phyloP scores from a whole-genome alignment of 2,797 vertebrate genomes.

The Lophius americanus region DNA sequence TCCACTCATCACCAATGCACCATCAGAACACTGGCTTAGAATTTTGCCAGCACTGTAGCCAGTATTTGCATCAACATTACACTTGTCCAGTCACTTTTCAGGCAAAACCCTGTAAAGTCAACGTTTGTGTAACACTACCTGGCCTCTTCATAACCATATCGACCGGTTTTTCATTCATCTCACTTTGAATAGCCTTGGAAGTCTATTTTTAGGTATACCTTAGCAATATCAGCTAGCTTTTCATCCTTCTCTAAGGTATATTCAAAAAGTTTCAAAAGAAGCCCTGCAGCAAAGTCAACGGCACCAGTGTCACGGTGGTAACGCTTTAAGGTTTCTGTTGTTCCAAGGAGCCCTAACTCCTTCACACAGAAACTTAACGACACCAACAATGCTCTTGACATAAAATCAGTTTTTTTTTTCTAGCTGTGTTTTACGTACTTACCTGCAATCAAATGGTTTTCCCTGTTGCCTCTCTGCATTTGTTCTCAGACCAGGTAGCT shows the following conservation, averaged over 20 bases:
- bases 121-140: constrained; percentile 17
- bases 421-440: no score
- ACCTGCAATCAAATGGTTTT: no score
- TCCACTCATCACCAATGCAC: constrained; percentile 15
- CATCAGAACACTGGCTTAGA: constrained; percentile 34
- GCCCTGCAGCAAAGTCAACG: constrained; percentile 9
- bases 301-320: not conserved
- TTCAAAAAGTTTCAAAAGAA: constrained; percentile 20
- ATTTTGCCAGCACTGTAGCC: constrained; percentile 16
- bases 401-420: no score
- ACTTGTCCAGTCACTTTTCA: constrained; percentile 32
- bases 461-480: no score
- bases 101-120: constrained; percentile 25
- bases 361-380: constrained; percentile 9
- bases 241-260: constrained; percentile 33
- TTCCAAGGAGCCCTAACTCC: not conserved
- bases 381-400: no score
- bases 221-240: constrained; percentile 20
- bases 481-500: not conserved
- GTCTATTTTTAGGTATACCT: constrained; percentile 31
- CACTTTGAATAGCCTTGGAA: constrained; percentile 37
- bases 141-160: constrained; percentile 23
- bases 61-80: constrained; percentile 7
- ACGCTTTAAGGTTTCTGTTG: not conserved
- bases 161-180: constrained; percentile 17